phyloP scores from a whole-genome alignment of 2,888 invertebrate genomes.

The Habroteleia sp. region DNA sequence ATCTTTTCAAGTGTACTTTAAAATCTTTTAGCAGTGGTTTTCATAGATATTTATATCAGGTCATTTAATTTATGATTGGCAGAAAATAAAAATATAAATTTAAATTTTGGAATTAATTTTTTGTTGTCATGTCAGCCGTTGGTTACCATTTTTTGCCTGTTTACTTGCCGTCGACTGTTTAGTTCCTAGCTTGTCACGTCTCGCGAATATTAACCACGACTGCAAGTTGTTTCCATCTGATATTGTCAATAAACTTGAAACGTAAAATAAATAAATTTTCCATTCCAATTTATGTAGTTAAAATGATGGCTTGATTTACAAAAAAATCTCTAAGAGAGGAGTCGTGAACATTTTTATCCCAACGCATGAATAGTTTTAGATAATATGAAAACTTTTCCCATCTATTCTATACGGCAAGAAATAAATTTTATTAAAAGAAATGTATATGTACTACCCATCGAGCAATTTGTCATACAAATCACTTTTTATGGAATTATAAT shows the following conservation, averaged over 20 bases:
- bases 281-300: conserved; percentile 20
- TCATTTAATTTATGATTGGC: conserved; percentile 19
- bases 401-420: neutral
- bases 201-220: conserved; percentile 33
- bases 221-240: conserved; percentile 1
- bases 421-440: conserved; percentile 29
- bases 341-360: conserved; percentile 26
- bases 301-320: conserved; percentile 11
- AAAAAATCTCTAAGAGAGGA: neutral
- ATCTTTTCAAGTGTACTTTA: conserved; percentile 36
- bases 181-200: conserved; percentile 2
- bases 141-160: conserved; percentile 15
- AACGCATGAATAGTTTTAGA: conserved; percentile 33
- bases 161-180: conserved; percentile 11
- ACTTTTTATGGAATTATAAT: no score
- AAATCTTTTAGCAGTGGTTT: conserved; percentile 18
- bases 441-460: no score
- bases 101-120: conserved; percentile 15
- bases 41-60: conserved; percentile 10
- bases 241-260: conserved; percentile 35
- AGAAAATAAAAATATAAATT: neutral
- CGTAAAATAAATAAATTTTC: conserved; percentile 31
- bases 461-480: no score
- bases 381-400: conserved; percentile 31
- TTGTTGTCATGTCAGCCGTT: conserved; percentile 22